Conservation (phyloP, 2,797 vertebrate species). For the Falco novaeseelandiae region DNA sequence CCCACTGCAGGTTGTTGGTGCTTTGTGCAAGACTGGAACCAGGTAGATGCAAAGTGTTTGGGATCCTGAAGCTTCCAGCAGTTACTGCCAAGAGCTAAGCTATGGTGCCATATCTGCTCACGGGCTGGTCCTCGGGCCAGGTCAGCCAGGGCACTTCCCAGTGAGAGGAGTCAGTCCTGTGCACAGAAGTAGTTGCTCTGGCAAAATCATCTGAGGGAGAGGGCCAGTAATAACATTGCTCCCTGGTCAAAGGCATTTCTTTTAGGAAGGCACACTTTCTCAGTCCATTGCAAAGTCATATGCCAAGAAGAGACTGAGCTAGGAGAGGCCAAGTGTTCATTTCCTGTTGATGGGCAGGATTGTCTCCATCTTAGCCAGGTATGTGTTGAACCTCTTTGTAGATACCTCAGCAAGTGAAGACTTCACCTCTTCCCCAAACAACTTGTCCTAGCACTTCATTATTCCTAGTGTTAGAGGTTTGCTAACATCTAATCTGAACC, state of each 20-base stretch:
- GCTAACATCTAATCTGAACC: not conserved
- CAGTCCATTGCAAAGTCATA: not conserved
- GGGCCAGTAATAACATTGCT: not conserved
- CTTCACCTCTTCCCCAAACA: not conserved
- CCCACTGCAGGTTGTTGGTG: rapidly evolving
- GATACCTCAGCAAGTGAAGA: not conserved
- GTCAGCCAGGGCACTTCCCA: not conserved
- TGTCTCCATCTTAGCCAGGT: not conserved
- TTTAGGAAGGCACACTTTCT: not conserved
- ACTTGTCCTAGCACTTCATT: not conserved
- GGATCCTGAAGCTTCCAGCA: not conserved
- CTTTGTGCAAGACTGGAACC: not conserved
- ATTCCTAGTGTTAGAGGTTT: not conserved
- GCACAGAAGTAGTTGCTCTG: not conserved
- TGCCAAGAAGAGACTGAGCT: not conserved
- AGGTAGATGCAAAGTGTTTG: not conserved
- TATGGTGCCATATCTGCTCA: rapidly evolving
- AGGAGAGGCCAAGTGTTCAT: not conserved
- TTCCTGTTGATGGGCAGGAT: not conserved
- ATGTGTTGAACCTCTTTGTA: not conserved
- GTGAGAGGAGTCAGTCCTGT: not conserved
- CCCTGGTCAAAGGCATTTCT: not conserved
- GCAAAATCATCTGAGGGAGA: not conserved
- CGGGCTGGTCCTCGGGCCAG: not conserved
- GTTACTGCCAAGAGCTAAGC: not conserved